Percentiles rank a stretch among this genome's conserved stretches.
These are phyloP conservation scores for Argya squamiceps DNA, from an alignment of 2,797 vertebrate genomes.

Conservation along the genomic window DNA sequence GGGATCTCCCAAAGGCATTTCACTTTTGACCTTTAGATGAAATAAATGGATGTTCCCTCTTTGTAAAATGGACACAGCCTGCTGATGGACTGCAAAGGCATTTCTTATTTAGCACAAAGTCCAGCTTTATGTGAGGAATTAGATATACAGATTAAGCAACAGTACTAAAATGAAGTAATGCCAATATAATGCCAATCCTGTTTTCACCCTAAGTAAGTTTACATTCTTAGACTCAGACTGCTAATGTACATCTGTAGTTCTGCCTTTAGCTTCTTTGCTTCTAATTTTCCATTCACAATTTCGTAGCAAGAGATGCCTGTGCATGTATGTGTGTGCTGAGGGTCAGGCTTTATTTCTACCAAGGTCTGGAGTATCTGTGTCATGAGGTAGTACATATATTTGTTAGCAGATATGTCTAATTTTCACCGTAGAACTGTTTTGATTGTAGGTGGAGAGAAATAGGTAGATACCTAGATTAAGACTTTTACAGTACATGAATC, in stretches of 20 bases:
- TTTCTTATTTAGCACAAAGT: constrained; percentile 70
- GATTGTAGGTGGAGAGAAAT: not conserved
- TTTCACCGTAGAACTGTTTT: not conserved
- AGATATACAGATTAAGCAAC: constrained; percentile 41
- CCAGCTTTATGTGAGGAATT: constrained; percentile 60
- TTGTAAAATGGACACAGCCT: not conserved
- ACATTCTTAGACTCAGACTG: not conserved
- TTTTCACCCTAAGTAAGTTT: constrained; percentile 1
- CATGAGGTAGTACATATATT: rapidly evolving
- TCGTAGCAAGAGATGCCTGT: not conserved
- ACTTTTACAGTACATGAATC: not conserved
- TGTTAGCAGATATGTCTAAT: not conserved
- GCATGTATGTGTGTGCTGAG: not conserved
- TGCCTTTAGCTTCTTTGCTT: not conserved
- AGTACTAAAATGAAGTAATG: constrained; percentile 7
- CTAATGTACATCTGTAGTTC: not conserved
- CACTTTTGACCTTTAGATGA: constrained; percentile 77
- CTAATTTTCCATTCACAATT: not conserved
- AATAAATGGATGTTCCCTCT: constrained; percentile 45
- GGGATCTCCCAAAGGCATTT: constrained; percentile 74
- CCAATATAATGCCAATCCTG: not conserved
- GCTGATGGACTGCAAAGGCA: constrained; percentile 45
- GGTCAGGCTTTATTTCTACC: not conserved
- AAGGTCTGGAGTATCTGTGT: not conserved
- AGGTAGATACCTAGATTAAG: not conserved